Conservation (phyloP, 2,888 invertebrate genomes). For the Hydropsyche betteni region DNA sequence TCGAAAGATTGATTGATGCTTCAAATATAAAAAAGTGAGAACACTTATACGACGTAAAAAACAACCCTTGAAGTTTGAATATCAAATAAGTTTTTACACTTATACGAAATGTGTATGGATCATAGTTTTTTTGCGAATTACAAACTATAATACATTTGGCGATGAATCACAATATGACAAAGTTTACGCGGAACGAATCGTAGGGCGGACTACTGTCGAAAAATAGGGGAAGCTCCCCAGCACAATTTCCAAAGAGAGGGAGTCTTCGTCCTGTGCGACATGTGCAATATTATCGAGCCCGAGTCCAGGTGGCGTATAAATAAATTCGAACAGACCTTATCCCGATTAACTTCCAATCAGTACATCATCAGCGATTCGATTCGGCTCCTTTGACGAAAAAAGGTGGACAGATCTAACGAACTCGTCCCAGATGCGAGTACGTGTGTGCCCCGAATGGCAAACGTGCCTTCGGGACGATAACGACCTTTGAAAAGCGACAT, state of each 20-base stretch:
- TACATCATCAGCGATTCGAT: conserved; percentile 47
- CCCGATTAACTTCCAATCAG: conserved; percentile 50
- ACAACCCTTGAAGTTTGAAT: too few species aligned
- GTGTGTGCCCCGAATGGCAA: conserved; percentile 34
- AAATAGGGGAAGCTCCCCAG: conserved; percentile 4
- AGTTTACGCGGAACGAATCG: conserved; percentile 10
- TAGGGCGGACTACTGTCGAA: not conserved
- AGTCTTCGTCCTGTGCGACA: not conserved
- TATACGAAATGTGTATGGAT: too few species aligned
- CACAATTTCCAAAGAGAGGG: not conserved
- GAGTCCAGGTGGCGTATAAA: not conserved
- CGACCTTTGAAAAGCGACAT: conserved; percentile 20
- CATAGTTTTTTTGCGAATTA: too few species aligned
- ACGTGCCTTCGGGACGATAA: conserved; percentile 11
- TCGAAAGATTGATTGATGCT: too few species aligned
- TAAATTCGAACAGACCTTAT: conserved; percentile 19
- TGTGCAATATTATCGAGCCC: conserved; percentile 1
- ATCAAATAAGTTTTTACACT: too few species aligned
- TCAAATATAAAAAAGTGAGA: too few species aligned
- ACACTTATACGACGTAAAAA: too few species aligned
- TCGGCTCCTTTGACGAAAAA: conserved; percentile 25
- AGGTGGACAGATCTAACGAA: conserved; percentile 39
- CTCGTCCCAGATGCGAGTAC: conserved; percentile 25
- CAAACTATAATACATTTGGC: not conserved
- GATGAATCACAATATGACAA: conserved; percentile 27